phyloP scores from a whole-genome alignment of 2,113 vertebrate species.

The Ammodytes dubius region DNA sequence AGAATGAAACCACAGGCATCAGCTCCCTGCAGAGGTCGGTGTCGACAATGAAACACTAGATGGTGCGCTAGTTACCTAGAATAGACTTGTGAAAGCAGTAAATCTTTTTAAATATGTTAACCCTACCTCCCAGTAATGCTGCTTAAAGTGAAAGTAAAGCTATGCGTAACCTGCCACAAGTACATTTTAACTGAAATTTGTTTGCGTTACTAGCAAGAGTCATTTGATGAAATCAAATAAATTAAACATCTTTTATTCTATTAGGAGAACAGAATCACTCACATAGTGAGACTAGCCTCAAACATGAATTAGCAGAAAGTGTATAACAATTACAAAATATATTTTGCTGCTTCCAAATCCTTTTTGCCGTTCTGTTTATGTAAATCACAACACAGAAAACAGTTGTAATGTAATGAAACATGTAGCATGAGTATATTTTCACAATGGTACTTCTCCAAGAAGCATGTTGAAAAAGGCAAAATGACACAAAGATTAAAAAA shows the following conservation, averaged over 20 bases:
- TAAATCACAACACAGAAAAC: not conserved
- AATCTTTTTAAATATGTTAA: not conserved
- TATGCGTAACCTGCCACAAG: too few species aligned
- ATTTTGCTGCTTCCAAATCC: not conserved
- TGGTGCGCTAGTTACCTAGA: conserved; percentile 48
- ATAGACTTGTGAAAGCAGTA: not conserved
- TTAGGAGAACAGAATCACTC: conserved; percentile 55
- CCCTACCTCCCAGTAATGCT: not conserved
- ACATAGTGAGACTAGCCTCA: conserved; percentile 68
- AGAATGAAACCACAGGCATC: not conserved
- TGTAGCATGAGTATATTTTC: not conserved
- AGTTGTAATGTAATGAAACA: conserved; percentile 7
- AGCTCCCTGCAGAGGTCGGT: conserved; percentile 2
- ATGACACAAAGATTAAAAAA: conserved; percentile 26
- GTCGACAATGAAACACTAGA: conserved; percentile 53
- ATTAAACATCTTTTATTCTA: conserved; percentile 59
- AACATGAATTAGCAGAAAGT: conserved; percentile 25
- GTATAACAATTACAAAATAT: conserved; percentile 25
- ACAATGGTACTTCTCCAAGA: conserved; percentile 16
- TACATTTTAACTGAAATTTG: not conserved
- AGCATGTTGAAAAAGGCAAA: not conserved
- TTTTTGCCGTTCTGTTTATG: not conserved
- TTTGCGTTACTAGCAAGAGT: not conserved
- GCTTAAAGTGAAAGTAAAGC: not conserved
- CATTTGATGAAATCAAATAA: conserved; percentile 5